Evolutionary conservation across 37 sponge, comb jelly and placozoan genomes (phyloP).

Genomic region (Beroe forskalii): DNA sequence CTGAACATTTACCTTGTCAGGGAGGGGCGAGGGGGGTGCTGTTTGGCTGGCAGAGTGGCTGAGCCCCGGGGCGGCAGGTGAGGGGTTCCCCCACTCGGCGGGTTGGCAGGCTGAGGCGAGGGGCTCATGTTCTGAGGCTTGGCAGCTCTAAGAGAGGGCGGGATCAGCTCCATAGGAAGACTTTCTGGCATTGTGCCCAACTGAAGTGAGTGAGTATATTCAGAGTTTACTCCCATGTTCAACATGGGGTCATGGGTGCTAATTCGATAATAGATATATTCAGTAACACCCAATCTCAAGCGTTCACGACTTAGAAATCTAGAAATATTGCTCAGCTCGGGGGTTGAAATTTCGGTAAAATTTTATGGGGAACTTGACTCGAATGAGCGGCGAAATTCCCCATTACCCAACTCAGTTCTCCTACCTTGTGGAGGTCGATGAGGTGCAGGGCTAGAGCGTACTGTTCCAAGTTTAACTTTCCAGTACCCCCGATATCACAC

Average conservation of each 20-base stretch:
- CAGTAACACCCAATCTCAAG: too few species aligned
- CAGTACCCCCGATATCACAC: conserved; percentile 9
- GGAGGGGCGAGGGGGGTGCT: not conserved
- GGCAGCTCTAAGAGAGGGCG: conserved; percentile 6
- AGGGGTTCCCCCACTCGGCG: not conserved
- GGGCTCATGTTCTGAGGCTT: not conserved
- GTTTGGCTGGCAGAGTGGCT: not conserved
- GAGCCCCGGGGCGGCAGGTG: not conserved
- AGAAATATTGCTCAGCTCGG: too few species aligned
- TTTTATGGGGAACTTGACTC: too few species aligned
- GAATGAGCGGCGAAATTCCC: too few species aligned
- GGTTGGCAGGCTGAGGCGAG: not conserved
- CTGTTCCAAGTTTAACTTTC: conserved; percentile 17
- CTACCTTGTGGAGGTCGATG: conserved; percentile 35
- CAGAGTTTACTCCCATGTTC: too few species aligned
- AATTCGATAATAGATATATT: too few species aligned
- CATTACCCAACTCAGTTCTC: not conserved
- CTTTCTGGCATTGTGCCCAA: not conserved
- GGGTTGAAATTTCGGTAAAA: too few species aligned
- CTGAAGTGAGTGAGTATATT: too few species aligned
- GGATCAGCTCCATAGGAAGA: conserved; percentile 12
- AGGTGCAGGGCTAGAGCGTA: conserved; percentile 39
- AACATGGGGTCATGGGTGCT: too few species aligned
- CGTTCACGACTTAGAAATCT: too few species aligned
- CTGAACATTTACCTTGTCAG: conserved; percentile 8